Base-by-base conservation (phyloP, 2,797 vertebrate genomes). In the Aphelocoma californica region DNA sequence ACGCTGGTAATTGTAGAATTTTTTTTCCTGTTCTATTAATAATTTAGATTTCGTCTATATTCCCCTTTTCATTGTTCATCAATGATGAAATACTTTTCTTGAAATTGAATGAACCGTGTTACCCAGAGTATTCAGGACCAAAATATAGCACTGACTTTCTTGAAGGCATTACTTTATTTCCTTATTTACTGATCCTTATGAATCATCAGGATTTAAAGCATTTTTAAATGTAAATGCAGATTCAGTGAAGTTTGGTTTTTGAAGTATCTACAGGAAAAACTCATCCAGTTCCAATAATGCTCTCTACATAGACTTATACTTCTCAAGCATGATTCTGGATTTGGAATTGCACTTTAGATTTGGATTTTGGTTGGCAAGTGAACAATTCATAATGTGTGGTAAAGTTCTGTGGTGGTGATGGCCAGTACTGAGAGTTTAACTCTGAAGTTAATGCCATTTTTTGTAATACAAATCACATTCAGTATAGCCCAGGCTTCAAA, bases 401-500 rank as follows among this genome's bases (percentile, higher is more conserved):
- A 89, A 81, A 75, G 54, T 54, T 81, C 47, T 56, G 42, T 28
- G 40, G 50, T 51, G 71, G 60, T 57, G 44, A 51, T 53, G 86
- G 32, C n/a, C 80, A 74, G 25, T 47, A 38, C 40, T 60, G 50
- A 77, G 58, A 81, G 42, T 73, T 88, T 88, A 82, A 84, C 18
- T 58, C 50, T 54, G 47, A 90, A 81, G 25, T 67, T 86, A 88
- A 86, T 58, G 28, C 5, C 44, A 67, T 58, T 93, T 95, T 92
- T 86, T 28, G 7, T 67, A 90, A 88, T 32, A 86, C 69, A 95
- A 95, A 86, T 75, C 65, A 61, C 36, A 57, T 56, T 79, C 73
- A 70, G 18, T 65, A 80, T 58, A 96, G 42, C 69, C 45, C n/a
- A 91, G 72, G 66, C 60, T 92, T 94, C 91, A 86, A 89, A 94